Conservation (phyloP, 2,888 invertebrate species). For the Machimus rusticus region DNA sequence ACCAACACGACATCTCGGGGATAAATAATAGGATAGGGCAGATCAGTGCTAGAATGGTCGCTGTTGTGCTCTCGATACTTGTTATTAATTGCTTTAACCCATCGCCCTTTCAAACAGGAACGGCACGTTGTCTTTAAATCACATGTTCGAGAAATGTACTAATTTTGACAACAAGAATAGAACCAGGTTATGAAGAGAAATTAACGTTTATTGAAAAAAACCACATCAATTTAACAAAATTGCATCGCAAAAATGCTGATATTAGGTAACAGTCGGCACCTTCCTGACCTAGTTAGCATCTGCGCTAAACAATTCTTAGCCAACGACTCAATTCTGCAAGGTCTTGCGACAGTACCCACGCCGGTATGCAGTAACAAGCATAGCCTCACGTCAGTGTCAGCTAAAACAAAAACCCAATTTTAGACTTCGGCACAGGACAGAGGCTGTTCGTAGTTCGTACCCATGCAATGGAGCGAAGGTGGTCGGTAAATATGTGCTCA, state of each 20-base stretch:
- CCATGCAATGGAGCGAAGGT: neutral
- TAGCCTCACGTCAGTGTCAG: slow-evolving; percentile 24
- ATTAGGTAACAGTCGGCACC: slow-evolving; percentile 30
- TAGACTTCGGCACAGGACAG: neutral
- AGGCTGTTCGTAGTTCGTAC: neutral
- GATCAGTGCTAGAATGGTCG: neutral
- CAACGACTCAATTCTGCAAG: slow-evolving; percentile 26
- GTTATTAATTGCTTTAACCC: slow-evolving; percentile 28
- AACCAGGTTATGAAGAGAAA: neutral
- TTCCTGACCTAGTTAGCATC: slow-evolving; percentile 38
- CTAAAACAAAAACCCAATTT: slow-evolving; percentile 31
- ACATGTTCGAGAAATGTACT: neutral
- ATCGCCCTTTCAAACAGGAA: neutral
- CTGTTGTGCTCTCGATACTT: slow-evolving; percentile 16
- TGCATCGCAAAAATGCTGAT: neutral
- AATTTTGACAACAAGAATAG: neutral
- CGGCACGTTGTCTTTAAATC: neutral
- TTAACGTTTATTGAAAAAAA: neutral
- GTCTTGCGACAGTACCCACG: slow-evolving; percentile 21
- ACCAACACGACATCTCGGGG: slow-evolving; percentile 25
- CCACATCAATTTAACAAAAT: neutral
- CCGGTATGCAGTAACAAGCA: slow-evolving; percentile 30
- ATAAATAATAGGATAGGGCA: slow-evolving; percentile 27
- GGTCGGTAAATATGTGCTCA: slow-evolving; percentile 8
- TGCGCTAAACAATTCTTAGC: slow-evolving; percentile 27